Base-by-base conservation (phyloP, 1,140 invertebrate genomes). In the Trissolcus basalis region DNA sequence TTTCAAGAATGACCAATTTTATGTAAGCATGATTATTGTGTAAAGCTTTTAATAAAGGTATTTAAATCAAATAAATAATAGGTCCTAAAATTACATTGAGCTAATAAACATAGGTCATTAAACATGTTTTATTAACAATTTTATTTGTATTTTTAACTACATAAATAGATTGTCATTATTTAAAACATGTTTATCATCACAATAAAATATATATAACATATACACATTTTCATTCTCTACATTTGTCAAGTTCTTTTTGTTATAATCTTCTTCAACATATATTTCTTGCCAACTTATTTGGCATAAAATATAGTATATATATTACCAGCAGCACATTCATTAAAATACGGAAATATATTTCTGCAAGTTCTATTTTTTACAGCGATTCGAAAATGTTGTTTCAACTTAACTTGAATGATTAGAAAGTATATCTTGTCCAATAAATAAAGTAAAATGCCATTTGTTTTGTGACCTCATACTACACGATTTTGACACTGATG, bases 101-200 rank as follows among this genome's bases (percentile, higher is more conserved):
- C n/a, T n/a, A n/a, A n/a, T n/a, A n/a, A n/a, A n/a, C 10, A 35
- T 35, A 35, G 10, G 10, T 9, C 36, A 54, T 44, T 15, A 4
- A 14, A 64, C 1, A 27, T 59, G n/a, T 60, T 70, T 70, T 70
- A 72, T 72, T 72, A 72, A 72, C 60, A 72, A 72, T 64, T 72
- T 72, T 64, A 72, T 72, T 72, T 47, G 50, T 63, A 43, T 72
- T 51, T 64, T 64, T 70, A 44, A 39, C 69, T 70, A 70, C 67
- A 64, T 72, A 72, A 72, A 72, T 72, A 72, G 69, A 72, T 64
- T 72, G 69, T 72, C 69, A 64, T 49, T 58, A 72, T 72, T 72
- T 72, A 64, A 64, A 72, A 72, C 60, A 72, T 59, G 59, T 45
- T 63, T 71, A 56, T 63, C 58, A 58, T 72, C 69, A 72, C 69